Evolutionary conservation across 2,797 vertebrate genomes (phyloP).

Genomic region (Gephyroberyx darwinii): DNA sequence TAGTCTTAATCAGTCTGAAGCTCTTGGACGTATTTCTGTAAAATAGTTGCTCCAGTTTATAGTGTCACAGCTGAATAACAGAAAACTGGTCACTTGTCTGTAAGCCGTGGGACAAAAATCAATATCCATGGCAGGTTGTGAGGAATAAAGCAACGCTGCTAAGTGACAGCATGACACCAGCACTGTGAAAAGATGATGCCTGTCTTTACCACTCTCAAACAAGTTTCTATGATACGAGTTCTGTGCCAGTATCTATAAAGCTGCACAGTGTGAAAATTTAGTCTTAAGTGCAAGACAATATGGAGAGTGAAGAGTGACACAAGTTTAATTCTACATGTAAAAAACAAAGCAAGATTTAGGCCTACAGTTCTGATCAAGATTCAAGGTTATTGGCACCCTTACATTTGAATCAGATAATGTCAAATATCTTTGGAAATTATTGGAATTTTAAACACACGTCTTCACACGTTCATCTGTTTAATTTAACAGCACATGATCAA

Average conservation of each 20-base stretch:
- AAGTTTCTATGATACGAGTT: slow-evolving; percentile 49
- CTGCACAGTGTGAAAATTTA: slow-evolving; percentile 13
- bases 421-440: too few relatives aligned
- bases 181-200: slow-evolving; percentile 27
- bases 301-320: slow-evolving; percentile 46
- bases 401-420: too few relatives aligned
- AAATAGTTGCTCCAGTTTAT: slow-evolving; percentile 40
- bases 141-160: slow-evolving; percentile 59
- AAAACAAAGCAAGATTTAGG: slow-evolving; percentile 48
- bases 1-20: slow-evolving; percentile 36
- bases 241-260: slow-evolving; percentile 21
- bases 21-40: slow-evolving; percentile 44
- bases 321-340: slow-evolving; percentile 47
- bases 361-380: slow-evolving; percentile 31
- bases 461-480: too few relatives aligned
- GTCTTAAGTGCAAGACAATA: slow-evolving; percentile 47
- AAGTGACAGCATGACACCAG: slow-evolving; percentile 62
- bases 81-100: slow-evolving; percentile 58
- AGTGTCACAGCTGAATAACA: slow-evolving; percentile 56
- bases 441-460: too few relatives aligned
- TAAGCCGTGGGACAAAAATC: slow-evolving; percentile 61
- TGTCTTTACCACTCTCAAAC: slow-evolving; percentile 38
- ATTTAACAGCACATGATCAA: too few relatives aligned
- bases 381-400: too few relatives aligned
- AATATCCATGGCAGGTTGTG: slow-evolving; percentile 60